These are phyloP conservation scores for Drosophila siamana DNA, from an alignment of 2,888 invertebrate species.

Conservation along the genomic window DNA sequence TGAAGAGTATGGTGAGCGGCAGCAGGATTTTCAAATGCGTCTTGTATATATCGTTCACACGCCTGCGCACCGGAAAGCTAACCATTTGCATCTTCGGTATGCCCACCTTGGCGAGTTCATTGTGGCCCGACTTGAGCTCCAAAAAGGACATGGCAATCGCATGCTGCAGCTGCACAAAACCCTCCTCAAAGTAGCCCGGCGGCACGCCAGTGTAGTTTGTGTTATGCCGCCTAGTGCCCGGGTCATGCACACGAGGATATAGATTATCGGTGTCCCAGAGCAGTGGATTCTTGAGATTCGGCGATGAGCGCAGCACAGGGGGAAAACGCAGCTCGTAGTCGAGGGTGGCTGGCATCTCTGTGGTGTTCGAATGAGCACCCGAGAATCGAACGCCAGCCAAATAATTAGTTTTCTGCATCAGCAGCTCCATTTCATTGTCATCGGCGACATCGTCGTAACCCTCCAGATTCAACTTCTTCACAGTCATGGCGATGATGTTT, in stretches of 20 bases:
- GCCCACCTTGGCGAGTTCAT: neutral
- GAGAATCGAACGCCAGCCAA: slow-evolving; percentile 9
- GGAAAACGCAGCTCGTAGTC: slow-evolving; percentile 18
- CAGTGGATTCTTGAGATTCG: neutral
- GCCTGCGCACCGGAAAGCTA: slow-evolving; percentile 16
- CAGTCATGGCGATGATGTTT: neutral
- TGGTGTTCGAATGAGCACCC: neutral
- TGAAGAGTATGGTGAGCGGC: slow-evolving; percentile 17
- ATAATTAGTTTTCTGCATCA: neutral
- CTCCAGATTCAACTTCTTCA: neutral
- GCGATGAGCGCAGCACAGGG: neutral
- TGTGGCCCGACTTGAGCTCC: slow-evolving; percentile 12
- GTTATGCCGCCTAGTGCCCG: rapidly evolving
- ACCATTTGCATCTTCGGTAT: slow-evolving; percentile 13
- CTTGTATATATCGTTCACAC: neutral
- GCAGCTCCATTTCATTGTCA: neutral
- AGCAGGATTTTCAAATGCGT: slow-evolving; percentile 9
- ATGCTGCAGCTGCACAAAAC: slow-evolving; percentile 36
- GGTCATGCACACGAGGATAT: neutral
- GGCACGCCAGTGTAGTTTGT: slow-evolving; percentile 14
- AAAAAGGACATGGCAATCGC: slow-evolving; percentile 33
- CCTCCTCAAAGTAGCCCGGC: slow-evolving; percentile 31
- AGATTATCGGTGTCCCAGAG: slow-evolving; percentile 14
- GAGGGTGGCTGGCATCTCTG: neutral
- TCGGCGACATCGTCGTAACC: neutral